phyloP scores from a whole-genome alignment of 1,140 invertebrate genomes.

The Bilobella aurantiaca region DNA sequence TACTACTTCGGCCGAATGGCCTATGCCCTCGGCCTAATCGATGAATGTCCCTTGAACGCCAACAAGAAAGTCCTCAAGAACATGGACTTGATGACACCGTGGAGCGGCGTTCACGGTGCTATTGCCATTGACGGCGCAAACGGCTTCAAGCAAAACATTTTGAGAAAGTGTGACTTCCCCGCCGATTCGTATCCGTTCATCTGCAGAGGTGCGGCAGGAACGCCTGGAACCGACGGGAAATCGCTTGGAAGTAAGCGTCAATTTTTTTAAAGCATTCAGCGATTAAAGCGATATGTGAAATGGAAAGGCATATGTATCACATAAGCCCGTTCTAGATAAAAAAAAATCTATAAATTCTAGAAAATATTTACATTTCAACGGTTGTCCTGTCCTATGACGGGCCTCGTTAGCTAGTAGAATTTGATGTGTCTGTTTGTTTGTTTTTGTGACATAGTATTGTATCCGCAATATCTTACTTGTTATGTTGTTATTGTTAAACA shows the following conservation, averaged over 20 bases:
- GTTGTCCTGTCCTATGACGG: not conserved
- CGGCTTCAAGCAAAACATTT: not conserved
- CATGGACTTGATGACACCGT: constrained; percentile 1
- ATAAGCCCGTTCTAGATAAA: too few species aligned
- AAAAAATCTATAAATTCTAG: too few species aligned
- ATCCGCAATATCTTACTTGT: too few species aligned
- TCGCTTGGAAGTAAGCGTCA: not conserved
- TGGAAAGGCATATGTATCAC: too few species aligned
- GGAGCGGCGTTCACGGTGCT: not conserved
- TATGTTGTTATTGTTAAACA: too few species aligned
- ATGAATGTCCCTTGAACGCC: not conserved
- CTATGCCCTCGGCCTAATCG: not conserved
- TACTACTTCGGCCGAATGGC: not conserved
- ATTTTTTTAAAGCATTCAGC: not conserved
- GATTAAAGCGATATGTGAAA: too few species aligned
- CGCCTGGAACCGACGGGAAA: not conserved
- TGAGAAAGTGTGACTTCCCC: not conserved
- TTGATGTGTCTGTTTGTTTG: too few species aligned
- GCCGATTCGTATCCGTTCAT: not conserved
- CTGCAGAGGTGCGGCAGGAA: not conserved
- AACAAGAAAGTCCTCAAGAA: not conserved
- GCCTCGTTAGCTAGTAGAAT: too few species aligned
- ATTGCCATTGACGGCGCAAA: not conserved
- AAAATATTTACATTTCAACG: not conserved
- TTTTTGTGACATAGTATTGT: too few species aligned